Base-by-base conservation (phyloP, 2,113 vertebrate genomes). In the Poecilia latipinna region DNA sequence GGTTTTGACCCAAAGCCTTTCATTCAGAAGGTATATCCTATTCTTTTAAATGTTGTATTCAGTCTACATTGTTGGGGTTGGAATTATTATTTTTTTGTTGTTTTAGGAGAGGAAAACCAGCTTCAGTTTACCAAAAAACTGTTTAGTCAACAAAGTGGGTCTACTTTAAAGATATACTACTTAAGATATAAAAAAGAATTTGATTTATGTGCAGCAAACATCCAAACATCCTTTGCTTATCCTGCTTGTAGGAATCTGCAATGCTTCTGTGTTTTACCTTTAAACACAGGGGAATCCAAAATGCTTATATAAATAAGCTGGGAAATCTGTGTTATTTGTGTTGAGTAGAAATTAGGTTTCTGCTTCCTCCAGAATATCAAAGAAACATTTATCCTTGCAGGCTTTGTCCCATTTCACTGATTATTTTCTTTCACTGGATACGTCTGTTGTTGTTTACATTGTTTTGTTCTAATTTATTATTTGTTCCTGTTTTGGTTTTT, bases 1-100 rank as follows among this genome's bases (percentile, higher is more conserved):
- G 72, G 72, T 0, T 95, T 97, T 15, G 94, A 97, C 33, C 93
- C 95, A 0, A 95, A 94, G 63, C 95, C 96, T 0, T 97, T 96
- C 0, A 78, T 97, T 31, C 94, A 88, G 78, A 95, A 96, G 67
- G 90, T 91, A 39, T 0, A 22, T 57, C 10, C 8, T n/a, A 3
- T n/a, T 24, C n/a, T 22, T 24, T n/a, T n/a, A 2, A 19, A 24
- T 57, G 8, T 57, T n/a, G 3, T 10, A n/a, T 3, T 7, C 8
- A 57, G 24, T 24, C 8, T 57, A 57, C 24, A 10, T 24, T 57
- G 51, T 19, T 19, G 17, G 44, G 19, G 44, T 17, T 48, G 4
- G 39, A 15, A 48, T 48, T 0, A 44, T 1, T 57, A 11, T 3
- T 37, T 0, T 37, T 35, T 8, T 1, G 1, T 57, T 57, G 7